Percentiles rank a stretch among this genome's conserved stretches.
Conservation (phyloP, 2,797 vertebrate genomes). For the Peromyscus aztecus region DNA sequence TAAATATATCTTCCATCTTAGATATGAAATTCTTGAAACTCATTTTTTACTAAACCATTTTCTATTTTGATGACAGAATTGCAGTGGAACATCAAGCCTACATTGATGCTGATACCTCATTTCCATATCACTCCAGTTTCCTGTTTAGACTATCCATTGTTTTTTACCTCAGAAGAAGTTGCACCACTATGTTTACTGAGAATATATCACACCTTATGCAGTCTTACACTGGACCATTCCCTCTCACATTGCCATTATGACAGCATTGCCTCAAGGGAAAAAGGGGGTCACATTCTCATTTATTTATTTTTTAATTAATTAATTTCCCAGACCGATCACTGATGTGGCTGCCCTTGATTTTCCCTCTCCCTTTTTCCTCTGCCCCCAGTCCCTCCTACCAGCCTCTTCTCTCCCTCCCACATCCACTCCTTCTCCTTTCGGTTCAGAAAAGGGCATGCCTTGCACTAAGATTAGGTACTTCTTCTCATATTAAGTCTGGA, state of each 20-base stretch:
- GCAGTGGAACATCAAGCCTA: conserved; percentile 81
- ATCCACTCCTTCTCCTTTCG: background rate
- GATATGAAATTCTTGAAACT: conserved; percentile 81
- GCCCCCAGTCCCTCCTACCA: background rate
- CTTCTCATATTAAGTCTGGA: too few species aligned
- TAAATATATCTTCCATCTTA: conserved; percentile 74
- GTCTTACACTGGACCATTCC: background rate
- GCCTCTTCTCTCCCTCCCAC: background rate
- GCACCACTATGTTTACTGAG: conserved; percentile 66
- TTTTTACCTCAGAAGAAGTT: conserved; percentile 69
- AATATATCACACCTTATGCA: conserved; percentile 52
- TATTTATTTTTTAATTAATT: background rate
- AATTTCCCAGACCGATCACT: background rate
- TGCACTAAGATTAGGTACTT: background rate
- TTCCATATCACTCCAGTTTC: conserved; percentile 80
- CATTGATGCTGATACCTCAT: conserved; percentile 77
- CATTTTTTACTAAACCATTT: conserved; percentile 83
- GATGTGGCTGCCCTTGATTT: background rate
- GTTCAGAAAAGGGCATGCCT: background rate
- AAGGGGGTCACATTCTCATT: conserved; percentile 13
- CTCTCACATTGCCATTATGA: background rate
- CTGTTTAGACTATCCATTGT: conserved; percentile 72
- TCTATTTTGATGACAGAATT: conserved; percentile 86
- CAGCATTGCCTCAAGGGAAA: background rate
- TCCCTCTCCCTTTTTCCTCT: background rate